A percentile compares a stretch with the other conserved stretches of the same genome.
phyloP scores from a whole-genome alignment of 1,140 invertebrate genomes.

The Lucilia cuprina region DNA sequence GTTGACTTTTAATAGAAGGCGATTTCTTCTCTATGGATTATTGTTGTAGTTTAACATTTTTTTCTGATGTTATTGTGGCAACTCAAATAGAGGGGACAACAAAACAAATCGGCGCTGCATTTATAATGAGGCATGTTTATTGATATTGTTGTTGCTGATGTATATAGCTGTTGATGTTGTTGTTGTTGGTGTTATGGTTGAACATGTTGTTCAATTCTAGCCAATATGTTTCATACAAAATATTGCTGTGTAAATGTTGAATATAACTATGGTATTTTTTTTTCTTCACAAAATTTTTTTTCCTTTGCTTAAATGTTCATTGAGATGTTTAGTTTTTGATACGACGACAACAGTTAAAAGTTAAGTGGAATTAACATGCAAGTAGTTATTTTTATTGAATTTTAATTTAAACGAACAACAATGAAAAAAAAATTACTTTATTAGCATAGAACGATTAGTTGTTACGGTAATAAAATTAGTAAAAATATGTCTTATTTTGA shows the following conservation, averaged over 20 bases:
- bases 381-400: slow-evolving; percentile 8
- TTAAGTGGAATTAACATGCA: not conserved
- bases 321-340: not conserved
- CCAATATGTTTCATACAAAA: not conserved
- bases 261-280: not conserved
- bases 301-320: not conserved
- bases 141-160: slow-evolving; percentile 2
- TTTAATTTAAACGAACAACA: not conserved
- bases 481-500: too few relatives aligned
- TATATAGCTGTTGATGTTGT: not conserved
- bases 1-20: slow-evolving; percentile 17
- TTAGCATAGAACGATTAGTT: not conserved
- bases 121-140: slow-evolving; percentile 17
- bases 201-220: not conserved
- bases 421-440: not conserved
- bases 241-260: not conserved
- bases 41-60: not conserved
- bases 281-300: not conserved
- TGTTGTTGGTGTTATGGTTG: not conserved
- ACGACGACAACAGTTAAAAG: not conserved
- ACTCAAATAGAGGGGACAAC: slow-evolving; percentile 5
- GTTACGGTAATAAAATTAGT: too few relatives aligned
- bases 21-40: not conserved
- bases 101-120: slow-evolving; percentile 16
- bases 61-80: not conserved